Conservation (phyloP, 2,113 vertebrate genomes). For the Fregetta grallaria region DNA sequence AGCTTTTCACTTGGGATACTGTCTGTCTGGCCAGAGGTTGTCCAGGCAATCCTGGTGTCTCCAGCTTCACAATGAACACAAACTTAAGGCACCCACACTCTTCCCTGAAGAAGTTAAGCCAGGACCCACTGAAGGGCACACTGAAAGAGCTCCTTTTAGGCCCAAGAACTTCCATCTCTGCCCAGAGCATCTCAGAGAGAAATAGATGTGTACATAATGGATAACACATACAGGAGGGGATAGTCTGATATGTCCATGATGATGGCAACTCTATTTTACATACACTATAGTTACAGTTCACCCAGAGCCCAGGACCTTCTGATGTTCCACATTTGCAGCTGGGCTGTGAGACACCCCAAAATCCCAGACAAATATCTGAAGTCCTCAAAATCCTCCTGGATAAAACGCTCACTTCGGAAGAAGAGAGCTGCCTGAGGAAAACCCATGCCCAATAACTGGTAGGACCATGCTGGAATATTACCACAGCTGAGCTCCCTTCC, state of each 20-base stretch:
- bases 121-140: not conserved
- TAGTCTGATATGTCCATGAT: not conserved
- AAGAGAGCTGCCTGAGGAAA: not conserved
- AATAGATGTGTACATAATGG: not conserved
- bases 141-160: not conserved
- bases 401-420: not conserved
- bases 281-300: not conserved
- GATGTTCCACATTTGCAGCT: not conserved
- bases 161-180: not conserved
- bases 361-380: not conserved
- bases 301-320: not conserved
- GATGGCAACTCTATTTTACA: not conserved
- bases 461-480: not conserved
- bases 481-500: not conserved
- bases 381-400: not conserved
- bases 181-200: not conserved
- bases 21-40: not conserved
- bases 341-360: not conserved
- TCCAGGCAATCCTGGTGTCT: not conserved
- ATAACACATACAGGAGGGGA: rapidly evolving
- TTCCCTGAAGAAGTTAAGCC: not conserved
- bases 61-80: not conserved
- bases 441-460: not conserved
- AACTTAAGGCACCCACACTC: not conserved
- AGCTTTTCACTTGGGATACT: not conserved